A percentile compares a stretch with the other conserved stretches of the same genome.
These are phyloP conservation scores for Actinopyga echinites DNA, from an alignment of 53 echinoderm and acorn worm genomes.

Conservation along the genomic window DNA sequence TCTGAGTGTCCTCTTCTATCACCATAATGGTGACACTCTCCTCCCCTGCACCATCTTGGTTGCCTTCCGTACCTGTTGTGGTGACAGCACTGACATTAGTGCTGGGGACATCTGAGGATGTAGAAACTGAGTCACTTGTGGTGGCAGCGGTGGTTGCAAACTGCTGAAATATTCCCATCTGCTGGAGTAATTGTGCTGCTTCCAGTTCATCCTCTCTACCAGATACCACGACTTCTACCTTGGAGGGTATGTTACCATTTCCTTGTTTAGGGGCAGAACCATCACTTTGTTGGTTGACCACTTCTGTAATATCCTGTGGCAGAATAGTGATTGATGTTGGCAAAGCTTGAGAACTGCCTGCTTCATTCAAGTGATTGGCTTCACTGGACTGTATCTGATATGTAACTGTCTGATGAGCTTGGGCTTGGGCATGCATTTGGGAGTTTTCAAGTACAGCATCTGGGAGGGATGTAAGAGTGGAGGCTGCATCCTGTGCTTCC, in stretches of 20 bases:
- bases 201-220: conserved; percentile 24
- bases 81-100: neutral
- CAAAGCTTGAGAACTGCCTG: neutral
- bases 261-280: too few relatives aligned
- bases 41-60: neutral
- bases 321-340: neutral
- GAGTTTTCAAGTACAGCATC: conserved; percentile 27
- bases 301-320: neutral
- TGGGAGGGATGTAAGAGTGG: conserved; percentile 2
- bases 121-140: neutral
- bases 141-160: neutral
- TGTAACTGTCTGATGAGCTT: neutral
- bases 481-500: conserved; percentile 30
- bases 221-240: conserved; percentile 6
- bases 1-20: conserved; percentile 5
- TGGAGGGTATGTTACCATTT: neutral
- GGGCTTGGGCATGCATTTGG: neutral
- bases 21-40: conserved; percentile 41
- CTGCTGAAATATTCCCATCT: conserved; percentile 42
- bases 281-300: neutral
- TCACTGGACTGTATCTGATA: neutral
- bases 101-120: neutral
- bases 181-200: conserved; percentile 39
- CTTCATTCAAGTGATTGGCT: neutral
- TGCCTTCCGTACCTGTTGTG: neutral